Percentiles rank a stretch among this genome's conserved stretches.
Conservation (phyloP, 2,797 vertebrate genomes). For the Yasuhikotakia modesta region DNA sequence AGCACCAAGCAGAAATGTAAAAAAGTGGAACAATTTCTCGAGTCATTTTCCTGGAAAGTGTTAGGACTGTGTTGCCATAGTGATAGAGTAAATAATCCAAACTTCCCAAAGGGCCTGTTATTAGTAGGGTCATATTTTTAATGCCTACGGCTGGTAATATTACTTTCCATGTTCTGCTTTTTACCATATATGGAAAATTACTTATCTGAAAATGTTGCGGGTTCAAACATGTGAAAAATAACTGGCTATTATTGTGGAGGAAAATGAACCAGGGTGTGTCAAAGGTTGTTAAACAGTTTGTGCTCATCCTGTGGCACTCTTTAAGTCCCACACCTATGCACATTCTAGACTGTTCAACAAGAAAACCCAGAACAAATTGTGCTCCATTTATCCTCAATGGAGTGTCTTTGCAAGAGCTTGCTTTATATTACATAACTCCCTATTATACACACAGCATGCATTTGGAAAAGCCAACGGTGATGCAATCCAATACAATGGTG, state of each 20-base stretch:
- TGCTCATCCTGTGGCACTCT: not conserved
- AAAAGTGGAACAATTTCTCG: not conserved
- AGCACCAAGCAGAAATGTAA: no score
- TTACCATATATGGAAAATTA: not conserved
- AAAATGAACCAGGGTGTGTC: conserved; percentile 31
- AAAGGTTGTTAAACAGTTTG: not conserved
- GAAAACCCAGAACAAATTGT: not conserved
- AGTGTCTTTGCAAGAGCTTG: not conserved
- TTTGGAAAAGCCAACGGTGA: not conserved
- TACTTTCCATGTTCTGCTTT: not conserved
- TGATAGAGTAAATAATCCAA: not conserved
- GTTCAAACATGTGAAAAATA: conserved; percentile 34
- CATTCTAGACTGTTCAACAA: conserved; percentile 23
- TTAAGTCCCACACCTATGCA: conserved; percentile 15
- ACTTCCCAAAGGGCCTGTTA: not conserved
- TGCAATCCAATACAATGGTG: not conserved
- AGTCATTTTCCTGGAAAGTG: not conserved
- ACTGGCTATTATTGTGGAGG: conserved; percentile 6
- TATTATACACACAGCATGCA: not conserved
- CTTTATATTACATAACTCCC: not conserved
- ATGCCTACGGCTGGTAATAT: conserved; percentile 12
- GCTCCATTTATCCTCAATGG: not conserved
- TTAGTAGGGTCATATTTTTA: not conserved
- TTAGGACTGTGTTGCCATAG: not conserved
- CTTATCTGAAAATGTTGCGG: conserved; percentile 1